Evolutionary conservation across 2,888 invertebrate genomes (phyloP), one percentile per base, ranked within the genome.

Genomic region (Synanthedon vespiformis): DNA sequence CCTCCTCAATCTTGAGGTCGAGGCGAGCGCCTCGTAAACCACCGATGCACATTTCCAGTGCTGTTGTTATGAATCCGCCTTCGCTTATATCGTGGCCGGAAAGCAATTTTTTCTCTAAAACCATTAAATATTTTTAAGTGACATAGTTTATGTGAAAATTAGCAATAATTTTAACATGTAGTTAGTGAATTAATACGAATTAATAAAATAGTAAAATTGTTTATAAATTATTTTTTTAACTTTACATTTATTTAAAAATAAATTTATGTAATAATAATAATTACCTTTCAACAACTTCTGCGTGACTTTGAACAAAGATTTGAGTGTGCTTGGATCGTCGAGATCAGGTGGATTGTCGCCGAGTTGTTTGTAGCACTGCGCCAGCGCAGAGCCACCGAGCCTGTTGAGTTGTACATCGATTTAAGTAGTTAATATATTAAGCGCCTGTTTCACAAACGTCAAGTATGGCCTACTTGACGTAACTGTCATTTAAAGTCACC

Each of bases 1-100:
- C 66, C 41, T 73, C 73, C 55, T 65, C 72, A 1, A 67, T 73
- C 54, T 78, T 75, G 14, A 95, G 69, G 58, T 93, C 89, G 0
- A 95, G 72, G 13, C 90, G 81, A 13, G 97, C 67, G 1, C 97
- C 97, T 61, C 93, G 91, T 54, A 97, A 86, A 41, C 98, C 98
- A 54, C 92, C 97, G 71, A 99, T 95, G n/a, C 95, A 94, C 98
- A 99, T 98, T 85, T 99, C 99, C 55, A 99, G 72, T 0, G 96
- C 77, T 62, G 96, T 95, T 0, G 95, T 94, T 48, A 99, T 88
- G 40, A 99, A 87, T 40, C 99, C 99, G 18, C 99, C 99, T 83
- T 99, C 99, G 72, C 98, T 98, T 4, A 99, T 89, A 76, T 99
- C 99, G 74, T 99, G 99, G 0, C 98, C 98, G 4, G 98, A 89